These are phyloP conservation scores for Halictus rubicundus DNA, from an alignment of 1,140 invertebrate genomes.

Conservation along the genomic window DNA sequence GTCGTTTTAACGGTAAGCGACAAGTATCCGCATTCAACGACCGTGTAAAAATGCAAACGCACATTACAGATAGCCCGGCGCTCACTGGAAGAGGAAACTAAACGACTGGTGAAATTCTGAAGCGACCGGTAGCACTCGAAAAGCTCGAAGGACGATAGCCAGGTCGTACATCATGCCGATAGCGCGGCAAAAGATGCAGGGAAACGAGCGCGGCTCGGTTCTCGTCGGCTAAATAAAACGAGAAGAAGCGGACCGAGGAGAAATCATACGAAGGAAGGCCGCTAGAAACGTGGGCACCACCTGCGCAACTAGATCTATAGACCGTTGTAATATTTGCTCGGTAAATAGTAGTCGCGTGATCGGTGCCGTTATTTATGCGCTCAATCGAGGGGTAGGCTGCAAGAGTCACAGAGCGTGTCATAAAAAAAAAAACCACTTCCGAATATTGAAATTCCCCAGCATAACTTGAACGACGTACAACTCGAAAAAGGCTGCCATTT, in stretches of 20 bases:
- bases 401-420: too few relatives aligned
- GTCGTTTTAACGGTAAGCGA: conserved; percentile 6
- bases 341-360: conserved; percentile 34
- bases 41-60: conserved; percentile 24
- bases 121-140: conserved; percentile 6
- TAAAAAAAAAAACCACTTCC: too few relatives aligned
- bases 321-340: conserved; percentile 31
- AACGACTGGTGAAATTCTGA: conserved; percentile 28
- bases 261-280: neutral
- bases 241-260: neutral
- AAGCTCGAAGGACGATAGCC: conserved; percentile 33
- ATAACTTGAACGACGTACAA: too few relatives aligned
- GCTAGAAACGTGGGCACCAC: neutral
- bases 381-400: neutral
- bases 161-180: conserved; percentile 48
- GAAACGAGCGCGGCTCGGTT: conserved; percentile 9
- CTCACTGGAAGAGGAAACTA: conserved; percentile 12
- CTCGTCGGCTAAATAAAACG: conserved; percentile 27
- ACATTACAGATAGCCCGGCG: conserved; percentile 13
- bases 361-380: conserved; percentile 27
- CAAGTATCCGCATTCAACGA: neutral
- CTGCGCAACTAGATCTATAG: neutral
- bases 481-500: too few relatives aligned
- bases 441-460: too few relatives aligned
- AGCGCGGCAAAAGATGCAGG: conserved; percentile 26